These are phyloP conservation scores for Tigriopus californicus DNA, from an alignment of 2,888 invertebrate genomes.

Conservation along the genomic window DNA sequence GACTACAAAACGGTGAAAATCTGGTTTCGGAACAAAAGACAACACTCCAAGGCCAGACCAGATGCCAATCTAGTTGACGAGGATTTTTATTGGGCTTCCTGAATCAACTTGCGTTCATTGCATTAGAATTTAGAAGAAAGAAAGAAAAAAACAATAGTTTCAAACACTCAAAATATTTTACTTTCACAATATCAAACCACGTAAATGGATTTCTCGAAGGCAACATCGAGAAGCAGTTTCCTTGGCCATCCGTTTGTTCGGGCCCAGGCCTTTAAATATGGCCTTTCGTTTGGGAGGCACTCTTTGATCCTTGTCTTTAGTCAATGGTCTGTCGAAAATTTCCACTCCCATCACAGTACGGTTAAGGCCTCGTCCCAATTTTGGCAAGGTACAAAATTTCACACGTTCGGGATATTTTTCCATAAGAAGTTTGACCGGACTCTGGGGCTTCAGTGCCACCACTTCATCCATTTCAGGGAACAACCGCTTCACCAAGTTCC, in stretches of 20 bases:
- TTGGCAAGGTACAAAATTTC: neutral
- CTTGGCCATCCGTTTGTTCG: neutral
- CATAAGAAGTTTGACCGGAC: neutral
- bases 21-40: no score
- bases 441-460: neutral
- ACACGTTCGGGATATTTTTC: no score
- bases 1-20: no score
- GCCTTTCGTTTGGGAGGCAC: neutral
- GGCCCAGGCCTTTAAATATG: neutral
- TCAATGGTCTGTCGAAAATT: neutral
- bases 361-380: neutral
- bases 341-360: neutral
- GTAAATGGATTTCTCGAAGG: no score
- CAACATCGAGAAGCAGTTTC: neutral
- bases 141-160: no score
- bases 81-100: no score
- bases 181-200: no score
- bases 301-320: neutral
- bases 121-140: no score
- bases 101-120: no score
- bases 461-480: neutral
- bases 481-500: constrained; percentile 6
- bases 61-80: no score
- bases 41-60: no score
- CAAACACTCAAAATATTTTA: no score